Base-by-base conservation (phyloP, 35 echinoderm and acorn worm genomes). In the Anneissia japonica region DNA sequence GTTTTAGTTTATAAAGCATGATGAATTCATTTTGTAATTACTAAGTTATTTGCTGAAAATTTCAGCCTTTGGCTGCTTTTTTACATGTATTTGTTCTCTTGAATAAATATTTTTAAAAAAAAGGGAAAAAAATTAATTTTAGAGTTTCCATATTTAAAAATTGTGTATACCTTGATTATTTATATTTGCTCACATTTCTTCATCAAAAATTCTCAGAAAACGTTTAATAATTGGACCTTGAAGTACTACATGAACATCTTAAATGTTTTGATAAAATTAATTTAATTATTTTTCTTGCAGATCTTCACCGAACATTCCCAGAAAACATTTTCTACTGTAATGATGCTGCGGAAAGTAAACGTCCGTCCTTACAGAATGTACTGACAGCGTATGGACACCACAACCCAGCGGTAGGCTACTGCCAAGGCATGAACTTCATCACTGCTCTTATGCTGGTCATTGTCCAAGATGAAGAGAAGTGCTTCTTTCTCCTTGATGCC, bases 221-320 rank as follows among this genome's bases (percentile, higher is more conserved):
- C n/a, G n/a, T n/a, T n/a, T n/a, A n/a, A n/a, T n/a, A n/a, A n/a
- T n/a, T n/a, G n/a, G n/a, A n/a, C n/a, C n/a, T n/a, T n/a, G n/a
- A n/a, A n/a, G n/a, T n/a, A n/a, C 76, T 35, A 35, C 38, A 78
- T 0, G 31, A 31, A n/a, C 28, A n/a, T 32, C 33, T 32, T 78
- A 78, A 12, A 30, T 33, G 29, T 17, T 31, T 32, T 21, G n/a
- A 78, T 4, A 36, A 35, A 78, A 31, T 31, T 35, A 37, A 77
- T 86, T 79, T 86, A 35, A 23, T 77, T 86, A 3, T 33, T 85
- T 23, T 72, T 38, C 73, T 84, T 55, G 5, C 86, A 98, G 95
- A 98, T 89, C 88, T 98, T 74, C 95, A 98, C 73, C 74, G 95
- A 89, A 98, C 95, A 91, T 98, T 98, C 89, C 95, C 95, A 55